Evolutionary conservation across 2,797 vertebrate genomes (phyloP), one percentile per base, ranked within the genome.

Genomic region (Brachymystax lenok): DNA sequence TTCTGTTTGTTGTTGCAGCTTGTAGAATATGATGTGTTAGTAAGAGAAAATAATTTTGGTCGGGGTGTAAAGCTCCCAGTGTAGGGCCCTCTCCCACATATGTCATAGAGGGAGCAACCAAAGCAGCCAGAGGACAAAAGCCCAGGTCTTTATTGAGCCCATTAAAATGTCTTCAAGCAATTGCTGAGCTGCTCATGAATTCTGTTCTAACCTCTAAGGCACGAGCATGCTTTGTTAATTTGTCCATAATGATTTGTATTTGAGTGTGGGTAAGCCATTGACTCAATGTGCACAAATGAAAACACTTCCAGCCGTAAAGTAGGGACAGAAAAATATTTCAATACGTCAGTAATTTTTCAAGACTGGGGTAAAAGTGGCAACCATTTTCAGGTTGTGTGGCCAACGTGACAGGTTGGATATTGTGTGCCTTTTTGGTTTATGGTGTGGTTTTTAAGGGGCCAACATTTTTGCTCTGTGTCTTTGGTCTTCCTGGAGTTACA

Each of bases 311-410:
- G 73, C 73, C 81, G 75, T 64, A 77, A 74, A 83, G 28, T 35
- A 80, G 74, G 83, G 67, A 88, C 80, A 76, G 80, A 85, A 90
- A 13, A 92, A 93, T 88, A 52, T 86, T 91, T 90, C 88, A 91
- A 80, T 80, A 82, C 92, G 92, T 85, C 81, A 24, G 69, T 66
- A 80, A 86, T 89, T 90, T 84, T 81, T 69, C 77, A 75, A 79
- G 78, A 81, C 78, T 77, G 16, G 1, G 54, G 75, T 73, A 72
- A 68, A 86, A 67, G 77, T 84, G 79, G 79, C 79, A 86, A 79
- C 86, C 14, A 71, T 85, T 83, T 80, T 33, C 76, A 79, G 66
- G 74, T 72, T 81, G 40, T 78, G 77, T 66, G 77, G 77, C 40
- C 17, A 71, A 13, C 50, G 71, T 73, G 79, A 84, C 69, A 46